Conservation (phyloP, 2,797 vertebrate species). For the Acanthornis magna region DNA sequence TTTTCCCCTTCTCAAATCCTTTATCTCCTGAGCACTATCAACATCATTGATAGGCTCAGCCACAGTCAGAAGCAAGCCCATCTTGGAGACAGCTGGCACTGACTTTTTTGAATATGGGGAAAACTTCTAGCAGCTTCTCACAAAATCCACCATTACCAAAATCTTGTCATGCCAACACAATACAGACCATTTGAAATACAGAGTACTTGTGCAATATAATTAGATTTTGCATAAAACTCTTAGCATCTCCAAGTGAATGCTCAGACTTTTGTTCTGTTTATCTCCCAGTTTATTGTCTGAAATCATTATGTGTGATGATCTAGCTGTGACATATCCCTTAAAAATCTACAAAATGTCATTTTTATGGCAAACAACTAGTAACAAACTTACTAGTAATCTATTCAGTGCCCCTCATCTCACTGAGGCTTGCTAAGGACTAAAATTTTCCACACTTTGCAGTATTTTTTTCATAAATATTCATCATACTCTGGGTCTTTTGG, state of each 20-base stretch:
- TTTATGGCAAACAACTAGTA: background rate
- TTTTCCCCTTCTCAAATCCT: background rate
- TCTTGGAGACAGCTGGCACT: background rate
- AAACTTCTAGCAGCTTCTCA: background rate
- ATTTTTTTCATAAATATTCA: slow-evolving; percentile 3
- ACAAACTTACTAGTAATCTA: background rate
- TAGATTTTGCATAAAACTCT: background rate
- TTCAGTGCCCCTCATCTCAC: background rate
- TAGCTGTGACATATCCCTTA: slow-evolving; percentile 18
- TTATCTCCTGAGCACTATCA: background rate
- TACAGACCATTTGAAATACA: fast-evolving
- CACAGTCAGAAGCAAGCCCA: fast-evolving
- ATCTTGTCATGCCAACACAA: background rate
- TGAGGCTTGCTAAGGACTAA: background rate
- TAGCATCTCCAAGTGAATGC: background rate
- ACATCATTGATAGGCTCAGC: fast-evolving
- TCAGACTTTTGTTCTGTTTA: background rate
- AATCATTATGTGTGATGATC: slow-evolving; percentile 12
- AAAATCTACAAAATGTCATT: slow-evolving; percentile 2
- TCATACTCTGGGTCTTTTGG: slow-evolving; percentile 6
- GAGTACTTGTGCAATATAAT: background rate
- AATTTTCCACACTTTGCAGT: background rate
- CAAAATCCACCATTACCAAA: background rate
- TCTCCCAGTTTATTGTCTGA: background rate
- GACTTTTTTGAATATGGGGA: too few species aligned